phyloP scores from a whole-genome alignment of 2,797 vertebrate genomes.

The Chrysocyon brachyurus region DNA sequence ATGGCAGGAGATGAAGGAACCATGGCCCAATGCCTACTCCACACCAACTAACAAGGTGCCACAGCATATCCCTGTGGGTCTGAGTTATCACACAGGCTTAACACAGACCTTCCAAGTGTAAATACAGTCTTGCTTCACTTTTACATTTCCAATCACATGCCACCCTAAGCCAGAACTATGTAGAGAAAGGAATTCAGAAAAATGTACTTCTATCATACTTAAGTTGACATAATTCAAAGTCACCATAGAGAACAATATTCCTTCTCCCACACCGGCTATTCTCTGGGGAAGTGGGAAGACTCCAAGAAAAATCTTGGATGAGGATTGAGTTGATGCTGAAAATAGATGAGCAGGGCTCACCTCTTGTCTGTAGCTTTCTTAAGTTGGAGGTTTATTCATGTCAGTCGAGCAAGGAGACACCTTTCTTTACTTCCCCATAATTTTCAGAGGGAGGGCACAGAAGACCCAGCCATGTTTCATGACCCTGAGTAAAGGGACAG shows the following conservation, averaged over 20 bases:
- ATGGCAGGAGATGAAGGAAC: background rate
- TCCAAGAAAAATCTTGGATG: background rate
- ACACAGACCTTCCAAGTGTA: background rate
- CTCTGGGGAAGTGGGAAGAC: background rate
- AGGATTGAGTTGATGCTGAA: background rate
- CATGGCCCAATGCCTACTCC: background rate
- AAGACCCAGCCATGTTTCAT: background rate
- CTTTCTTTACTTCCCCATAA: background rate
- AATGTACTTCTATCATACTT: background rate
- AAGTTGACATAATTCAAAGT: background rate
- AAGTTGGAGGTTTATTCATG: background rate
- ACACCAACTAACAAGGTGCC: background rate
- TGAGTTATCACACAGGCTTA: too few relatives aligned
- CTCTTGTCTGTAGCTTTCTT: background rate
- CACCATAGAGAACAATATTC: background rate
- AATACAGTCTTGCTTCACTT: background rate
- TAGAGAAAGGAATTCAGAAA: background rate
- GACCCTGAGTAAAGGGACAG: background rate
- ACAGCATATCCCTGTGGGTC: background rate
- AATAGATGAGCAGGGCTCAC: background rate
- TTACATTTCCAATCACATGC: background rate
- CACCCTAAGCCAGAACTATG: background rate
- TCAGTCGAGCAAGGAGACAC: background rate
- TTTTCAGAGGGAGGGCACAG: background rate
- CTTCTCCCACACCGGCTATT: background rate